These are phyloP conservation scores for Martes martes DNA, from an alignment of 2,113 vertebrate genomes.

Conservation along the genomic window DNA sequence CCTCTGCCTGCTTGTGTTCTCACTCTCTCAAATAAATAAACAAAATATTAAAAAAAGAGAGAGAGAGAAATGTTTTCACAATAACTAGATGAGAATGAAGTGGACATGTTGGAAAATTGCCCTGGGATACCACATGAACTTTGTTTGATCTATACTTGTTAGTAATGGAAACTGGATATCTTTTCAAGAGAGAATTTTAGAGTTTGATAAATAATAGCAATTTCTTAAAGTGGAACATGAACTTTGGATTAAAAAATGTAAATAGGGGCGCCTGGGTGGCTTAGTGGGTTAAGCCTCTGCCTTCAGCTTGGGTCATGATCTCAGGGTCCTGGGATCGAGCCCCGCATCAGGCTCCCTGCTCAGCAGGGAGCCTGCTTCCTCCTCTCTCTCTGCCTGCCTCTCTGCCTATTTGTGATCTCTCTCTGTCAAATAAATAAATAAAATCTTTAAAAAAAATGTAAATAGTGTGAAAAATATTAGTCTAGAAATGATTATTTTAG, in stretches of 20 bases:
- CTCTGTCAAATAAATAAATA: no score
- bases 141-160: background rate
- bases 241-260: constrained; percentile 14
- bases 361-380: no score
- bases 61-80: background rate
- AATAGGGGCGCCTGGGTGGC: background rate
- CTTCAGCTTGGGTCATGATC: no score
- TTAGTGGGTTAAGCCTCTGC: no score
- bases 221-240: background rate
- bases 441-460: background rate
- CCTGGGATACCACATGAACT: background rate
- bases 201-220: background rate
- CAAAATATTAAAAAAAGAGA: background rate
- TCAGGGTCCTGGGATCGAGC: no score
- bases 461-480: background rate
- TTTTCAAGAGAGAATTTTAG: constrained; percentile 13
- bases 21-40: background rate
- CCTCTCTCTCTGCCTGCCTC: no score
- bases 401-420: no score
- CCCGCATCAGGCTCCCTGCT: no score
- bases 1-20: background rate
- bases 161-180: background rate
- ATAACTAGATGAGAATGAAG: background rate
- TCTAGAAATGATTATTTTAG: background rate
- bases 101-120: background rate